Percentiles rank a stretch among this genome's conserved stretches.
phyloP scores from a whole-genome alignment of 2,797 vertebrate species.

The Adelosebastes latens region DNA sequence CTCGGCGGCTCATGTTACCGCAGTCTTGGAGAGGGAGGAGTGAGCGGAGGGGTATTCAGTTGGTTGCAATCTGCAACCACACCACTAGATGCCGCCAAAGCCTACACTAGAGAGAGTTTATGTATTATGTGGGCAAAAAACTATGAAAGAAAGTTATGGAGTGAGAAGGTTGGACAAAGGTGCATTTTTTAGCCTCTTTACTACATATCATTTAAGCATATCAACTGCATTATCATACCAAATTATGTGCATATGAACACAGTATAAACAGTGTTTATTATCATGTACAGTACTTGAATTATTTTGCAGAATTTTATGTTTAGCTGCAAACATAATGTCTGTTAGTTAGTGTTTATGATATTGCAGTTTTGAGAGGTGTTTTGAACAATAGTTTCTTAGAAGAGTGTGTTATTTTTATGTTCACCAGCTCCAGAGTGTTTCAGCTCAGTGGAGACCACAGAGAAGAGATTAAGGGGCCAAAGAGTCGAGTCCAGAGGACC shows the following conservation, averaged over 20 bases:
- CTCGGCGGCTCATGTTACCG: no score
- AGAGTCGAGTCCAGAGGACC: conserved; percentile 76
- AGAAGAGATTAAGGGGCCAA: conserved; percentile 75
- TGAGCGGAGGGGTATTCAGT: no score
- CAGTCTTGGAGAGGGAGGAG: no score
- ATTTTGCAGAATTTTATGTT: background rate
- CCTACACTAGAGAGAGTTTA: background rate
- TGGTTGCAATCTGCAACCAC: no score
- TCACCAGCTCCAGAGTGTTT: conserved; percentile 84
- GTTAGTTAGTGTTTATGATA: background rate
- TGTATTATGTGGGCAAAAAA: background rate
- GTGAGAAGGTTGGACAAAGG: background rate
- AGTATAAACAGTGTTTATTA: no score
- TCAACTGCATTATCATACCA: background rate
- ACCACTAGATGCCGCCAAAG: no score
- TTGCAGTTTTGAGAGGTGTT: background rate
- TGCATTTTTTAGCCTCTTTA: background rate
- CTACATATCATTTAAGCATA: background rate
- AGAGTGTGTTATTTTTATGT: conserved; percentile 14
- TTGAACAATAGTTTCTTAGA: background rate
- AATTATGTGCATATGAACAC: background rate
- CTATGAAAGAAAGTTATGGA: background rate
- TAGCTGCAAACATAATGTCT: background rate
- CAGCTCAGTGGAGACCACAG: conserved; percentile 73
- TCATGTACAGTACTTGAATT: no score